phyloP scores from a whole-genome alignment of 1,140 invertebrate genomes.

The Trichonephila inaurata region DNA sequence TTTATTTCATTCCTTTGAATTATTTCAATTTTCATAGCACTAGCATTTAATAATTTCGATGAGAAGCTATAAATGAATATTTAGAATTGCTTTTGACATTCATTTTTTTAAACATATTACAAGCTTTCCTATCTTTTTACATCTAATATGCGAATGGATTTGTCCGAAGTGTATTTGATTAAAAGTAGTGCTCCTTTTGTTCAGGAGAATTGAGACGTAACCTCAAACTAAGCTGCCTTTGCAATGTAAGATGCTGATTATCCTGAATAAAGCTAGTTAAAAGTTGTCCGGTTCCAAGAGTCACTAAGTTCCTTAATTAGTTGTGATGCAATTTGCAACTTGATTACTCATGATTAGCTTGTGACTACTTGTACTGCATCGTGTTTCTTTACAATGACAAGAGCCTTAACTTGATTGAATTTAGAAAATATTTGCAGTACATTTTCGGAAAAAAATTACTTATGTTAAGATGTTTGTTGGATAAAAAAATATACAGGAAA shows the following conservation, averaged over 20 bases:
- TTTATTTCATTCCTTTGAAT: too few relatives aligned
- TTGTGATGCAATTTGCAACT: slow-evolving; percentile 37
- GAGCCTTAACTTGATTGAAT: slow-evolving; percentile 14
- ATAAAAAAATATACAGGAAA: not conserved
- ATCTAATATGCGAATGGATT: not conserved
- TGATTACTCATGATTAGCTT: slow-evolving; percentile 45
- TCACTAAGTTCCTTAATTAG: slow-evolving; percentile 32
- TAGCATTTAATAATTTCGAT: too few relatives aligned
- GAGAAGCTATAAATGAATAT: too few relatives aligned
- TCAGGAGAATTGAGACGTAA: not conserved
- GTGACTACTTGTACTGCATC: not conserved
- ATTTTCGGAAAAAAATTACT: not conserved
- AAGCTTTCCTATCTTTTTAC: too few relatives aligned
- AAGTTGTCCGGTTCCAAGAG: not conserved
- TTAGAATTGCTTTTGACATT: too few relatives aligned
- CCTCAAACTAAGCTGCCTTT: not conserved
- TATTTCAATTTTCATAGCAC: too few relatives aligned
- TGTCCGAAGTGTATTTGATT: slow-evolving; percentile 16
- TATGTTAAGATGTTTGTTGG: not conserved
- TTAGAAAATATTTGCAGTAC: not conserved
- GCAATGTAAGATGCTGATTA: not conserved
- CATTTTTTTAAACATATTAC: too few relatives aligned
- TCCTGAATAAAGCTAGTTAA: slow-evolving; percentile 4
- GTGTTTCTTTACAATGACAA: slow-evolving; percentile 23
- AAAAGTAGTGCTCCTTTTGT: not conserved